Base-by-base conservation (phyloP, 2,113 vertebrate genomes). In the Neoarius graeffei region DNA sequence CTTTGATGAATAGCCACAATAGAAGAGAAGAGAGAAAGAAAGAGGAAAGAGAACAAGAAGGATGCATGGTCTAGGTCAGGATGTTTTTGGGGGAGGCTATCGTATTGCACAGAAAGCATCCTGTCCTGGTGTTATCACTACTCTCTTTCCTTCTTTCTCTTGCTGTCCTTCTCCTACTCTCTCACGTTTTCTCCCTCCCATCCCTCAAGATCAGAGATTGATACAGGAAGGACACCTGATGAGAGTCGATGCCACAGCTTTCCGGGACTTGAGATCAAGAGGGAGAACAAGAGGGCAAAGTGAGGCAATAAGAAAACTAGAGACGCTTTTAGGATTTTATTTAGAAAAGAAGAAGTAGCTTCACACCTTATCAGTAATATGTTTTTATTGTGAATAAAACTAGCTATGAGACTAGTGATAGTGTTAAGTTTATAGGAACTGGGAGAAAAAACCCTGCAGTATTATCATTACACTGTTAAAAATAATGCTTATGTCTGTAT, bases 181-280 rank as follows among this genome's bases (percentile, higher is more conserved):
- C 90, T 90, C 92, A 91, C 91, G 92, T 85, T 59, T 66, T 66
- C 81, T 73, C n/a, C 93, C 93, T 92, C 93, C 86, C 88, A 91
- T 92, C 91, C 91, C 92, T 81, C 87, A 88, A 92, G 91, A 92
- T 92, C 88, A 90, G 86, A 92, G 91, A 91, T 95, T 92, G 94
- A 94, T 93, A 95, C 94, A 95, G 95, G 95, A 95, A 96, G 95
- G 95, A 95, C 94, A 95, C 95, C 94, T 94, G 94, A 95, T 93
- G 95, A 93, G 93, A 95, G 95, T 94, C 94, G 90, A 95, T 95
- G 93, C 90, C 94, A 92, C 92, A 94, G 95, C 94, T 95, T 94
- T 94, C 94, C 91, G 92, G 94, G 94, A 92, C 95, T 94, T 93
- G 89, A 57, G 69, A 88, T 86, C 59, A 83, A 81, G 85, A 84